A percentile compares a stretch with the other conserved stretches of the same genome.
Conservation (phyloP, 2,797 vertebrate genomes). For the Eulemur albifrons region DNA sequence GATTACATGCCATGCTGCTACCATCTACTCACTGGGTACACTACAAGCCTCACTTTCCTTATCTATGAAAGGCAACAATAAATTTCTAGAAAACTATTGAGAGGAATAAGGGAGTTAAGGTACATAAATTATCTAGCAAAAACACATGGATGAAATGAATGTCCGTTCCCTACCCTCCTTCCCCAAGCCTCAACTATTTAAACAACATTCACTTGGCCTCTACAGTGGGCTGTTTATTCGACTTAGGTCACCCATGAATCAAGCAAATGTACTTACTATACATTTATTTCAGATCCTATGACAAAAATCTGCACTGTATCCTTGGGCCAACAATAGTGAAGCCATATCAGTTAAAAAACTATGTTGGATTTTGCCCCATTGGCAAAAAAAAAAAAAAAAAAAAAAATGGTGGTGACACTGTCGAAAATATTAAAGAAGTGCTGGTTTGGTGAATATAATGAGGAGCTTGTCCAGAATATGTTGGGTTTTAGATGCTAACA, state of each 20-base stretch:
- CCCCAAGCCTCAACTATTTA: neutral
- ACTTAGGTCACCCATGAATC: neutral
- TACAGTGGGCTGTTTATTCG: neutral
- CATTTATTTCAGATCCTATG: neutral
- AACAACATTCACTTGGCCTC: neutral
- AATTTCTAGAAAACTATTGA: neutral
- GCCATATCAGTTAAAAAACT: neutral
- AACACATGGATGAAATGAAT: neutral
- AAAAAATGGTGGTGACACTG: neutral
- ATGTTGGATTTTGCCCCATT: neutral
- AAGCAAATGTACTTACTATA: neutral
- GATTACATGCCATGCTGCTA: neutral
- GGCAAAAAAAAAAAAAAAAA: neutral
- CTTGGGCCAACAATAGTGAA: neutral
- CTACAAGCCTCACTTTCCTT: neutral
- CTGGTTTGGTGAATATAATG: neutral
- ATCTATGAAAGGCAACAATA: neutral
- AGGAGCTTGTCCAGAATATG: neutral
- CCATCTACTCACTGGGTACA: neutral
- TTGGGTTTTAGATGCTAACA: neutral
- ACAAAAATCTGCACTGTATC: neutral
- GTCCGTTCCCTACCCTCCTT: neutral
- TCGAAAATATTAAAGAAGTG: neutral
- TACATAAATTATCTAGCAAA: neutral
- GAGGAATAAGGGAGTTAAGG: neutral